Percentiles rank a stretch among this genome's conserved stretches.
These are phyloP conservation scores for Sepioteuthis lessoniana DNA, from an alignment of 2,888 invertebrate genomes.

Conservation along the genomic window DNA sequence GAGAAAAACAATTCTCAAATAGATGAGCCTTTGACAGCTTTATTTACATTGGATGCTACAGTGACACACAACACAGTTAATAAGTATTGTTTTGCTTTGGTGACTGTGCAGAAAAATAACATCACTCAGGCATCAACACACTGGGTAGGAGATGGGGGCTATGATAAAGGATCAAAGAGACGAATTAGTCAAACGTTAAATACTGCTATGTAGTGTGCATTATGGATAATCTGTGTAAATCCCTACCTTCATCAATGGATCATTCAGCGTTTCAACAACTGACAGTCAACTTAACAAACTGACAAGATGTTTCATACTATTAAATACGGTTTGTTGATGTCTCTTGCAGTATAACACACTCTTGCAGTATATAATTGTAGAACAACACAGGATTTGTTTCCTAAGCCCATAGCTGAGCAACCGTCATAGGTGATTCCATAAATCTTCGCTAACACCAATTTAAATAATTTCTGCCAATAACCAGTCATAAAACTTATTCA, in stretches of 20 bases:
- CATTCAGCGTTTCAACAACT: neutral
- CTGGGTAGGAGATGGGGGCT: neutral
- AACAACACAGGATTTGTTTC: neutral
- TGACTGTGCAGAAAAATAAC: neutral
- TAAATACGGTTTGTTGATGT: neutral
- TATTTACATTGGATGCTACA: neutral
- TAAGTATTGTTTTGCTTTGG: neutral
- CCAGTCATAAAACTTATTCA: neutral
- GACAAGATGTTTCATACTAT: neutral
- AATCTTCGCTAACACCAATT: neutral
- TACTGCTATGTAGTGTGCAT: neutral
- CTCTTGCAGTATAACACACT: neutral
- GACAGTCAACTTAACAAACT: conserved; percentile 5
- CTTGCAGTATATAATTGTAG: neutral
- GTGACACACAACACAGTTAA: neutral
- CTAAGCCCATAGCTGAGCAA: neutral
- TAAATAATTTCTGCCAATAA: neutral
- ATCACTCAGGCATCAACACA: neutral
- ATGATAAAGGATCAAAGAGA: neutral
- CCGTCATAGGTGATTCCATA: neutral
- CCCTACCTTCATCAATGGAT: neutral
- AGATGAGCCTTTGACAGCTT: neutral
- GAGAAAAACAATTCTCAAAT: neutral
- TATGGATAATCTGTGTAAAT: neutral
- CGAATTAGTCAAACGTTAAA: neutral